phyloP scores from a whole-genome alignment of 2,113 vertebrate species.

The Megaleporinus macrocephalus region DNA sequence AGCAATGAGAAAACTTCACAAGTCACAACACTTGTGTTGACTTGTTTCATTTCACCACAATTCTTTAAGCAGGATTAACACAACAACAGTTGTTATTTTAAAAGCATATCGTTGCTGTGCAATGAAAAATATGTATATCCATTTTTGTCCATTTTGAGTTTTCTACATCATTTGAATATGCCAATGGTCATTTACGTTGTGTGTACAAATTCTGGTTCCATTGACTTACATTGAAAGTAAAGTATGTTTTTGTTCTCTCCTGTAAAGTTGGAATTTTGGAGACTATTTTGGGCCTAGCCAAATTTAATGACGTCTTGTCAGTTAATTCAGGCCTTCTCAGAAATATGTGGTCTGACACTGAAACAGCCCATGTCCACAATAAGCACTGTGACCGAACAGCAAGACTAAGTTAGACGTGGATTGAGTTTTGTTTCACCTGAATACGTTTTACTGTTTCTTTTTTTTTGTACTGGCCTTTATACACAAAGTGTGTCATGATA shows the following conservation, averaged over 20 bases:
- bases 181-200: too few relatives aligned
- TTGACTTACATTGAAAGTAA: too few relatives aligned
- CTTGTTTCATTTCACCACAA: constrained; percentile 59
- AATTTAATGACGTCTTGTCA: too few relatives aligned
- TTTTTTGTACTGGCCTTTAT: background rate
- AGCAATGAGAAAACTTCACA: background rate
- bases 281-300: too few relatives aligned
- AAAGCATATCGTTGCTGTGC: too few relatives aligned
- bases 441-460: background rate
- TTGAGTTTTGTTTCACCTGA: background rate
- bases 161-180: too few relatives aligned
- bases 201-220: too few relatives aligned
- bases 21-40: constrained; percentile 21
- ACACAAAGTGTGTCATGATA: background rate
- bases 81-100: too few relatives aligned
- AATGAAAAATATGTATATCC: too few relatives aligned
- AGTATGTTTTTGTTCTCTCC: too few relatives aligned
- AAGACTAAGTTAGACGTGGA: background rate
- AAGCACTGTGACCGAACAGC: background rate
- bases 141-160: too few relatives aligned
- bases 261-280: too few relatives aligned
- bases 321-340: background rate
- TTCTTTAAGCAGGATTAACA: constrained; percentile 14
- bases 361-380: background rate
- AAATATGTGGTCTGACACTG: background rate